Base-by-base conservation (phyloP, 2,113 vertebrate species). In the Columbina picui region DNA sequence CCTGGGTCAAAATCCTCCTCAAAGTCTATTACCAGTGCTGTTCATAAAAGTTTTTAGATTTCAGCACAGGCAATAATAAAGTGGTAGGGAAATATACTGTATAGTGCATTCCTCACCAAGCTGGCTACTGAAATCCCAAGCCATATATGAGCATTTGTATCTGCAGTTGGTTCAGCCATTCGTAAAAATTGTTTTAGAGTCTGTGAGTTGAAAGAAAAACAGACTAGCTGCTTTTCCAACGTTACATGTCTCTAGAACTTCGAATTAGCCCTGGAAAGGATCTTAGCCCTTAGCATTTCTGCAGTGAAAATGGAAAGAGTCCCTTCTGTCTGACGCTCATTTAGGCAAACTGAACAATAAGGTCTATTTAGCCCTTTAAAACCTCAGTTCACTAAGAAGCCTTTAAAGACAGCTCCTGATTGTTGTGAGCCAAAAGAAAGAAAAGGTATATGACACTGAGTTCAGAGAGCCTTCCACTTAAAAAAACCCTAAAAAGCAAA, bases 301-400 rank as follows among this genome's bases (percentile, higher is more conserved):
- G 52, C 83, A 91, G 21, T 77, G 49, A 86, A 93, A 94, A 83
- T 43, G 23, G 34, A 65, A 67, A 45, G 47, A 81, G 43, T 65
- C 96, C 84, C 68, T 90, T 86, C 41, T 57, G 39, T 43, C 50
- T 52, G 64, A 84, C 17, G 45, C 39, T 67, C 49, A 29, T 56
- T 47, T 73, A 90, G n/a, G 41, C 45, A 95, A 94, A 94, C 61
- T 50, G 53, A 94, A 88, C 64, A 81, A 1, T 56, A 81, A 71
- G 45, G 77, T 55, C 87, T 92, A 50, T 92, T 84, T 94, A 96
- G 97, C 96, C 95, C 97, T 96, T 97, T 94, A 87, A 90, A 95
- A 71, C 49, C 52, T 83, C 89, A 59, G 45, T 77, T 85, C 60
- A 80, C 63, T 50, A 69, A 60, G 73, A 84, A 86, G 60, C 78